These are phyloP conservation scores for Natator depressus DNA, from an alignment of 2,113 vertebrate genomes.

Conservation along the genomic window DNA sequence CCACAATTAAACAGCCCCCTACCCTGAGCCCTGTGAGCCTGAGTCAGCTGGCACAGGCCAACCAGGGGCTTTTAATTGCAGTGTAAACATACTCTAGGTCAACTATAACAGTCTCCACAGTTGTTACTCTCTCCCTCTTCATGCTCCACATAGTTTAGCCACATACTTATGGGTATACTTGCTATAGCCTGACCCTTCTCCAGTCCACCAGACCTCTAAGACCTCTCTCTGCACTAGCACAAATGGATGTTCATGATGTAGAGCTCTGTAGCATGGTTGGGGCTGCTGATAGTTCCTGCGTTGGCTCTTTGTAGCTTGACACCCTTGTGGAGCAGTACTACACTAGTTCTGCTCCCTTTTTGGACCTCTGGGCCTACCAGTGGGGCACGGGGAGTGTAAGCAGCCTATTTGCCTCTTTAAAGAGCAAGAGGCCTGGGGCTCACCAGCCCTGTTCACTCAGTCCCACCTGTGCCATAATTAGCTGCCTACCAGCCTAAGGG, in stretches of 20 bases:
- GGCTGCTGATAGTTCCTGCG: not conserved
- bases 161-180: not conserved
- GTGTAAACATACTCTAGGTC: no score
- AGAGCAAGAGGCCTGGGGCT: no score
- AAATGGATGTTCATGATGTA: not conserved
- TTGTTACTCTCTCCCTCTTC: not conserved
- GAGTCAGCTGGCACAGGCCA: no score
- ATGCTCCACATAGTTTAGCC: not conserved
- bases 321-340: not conserved
- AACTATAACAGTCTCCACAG: not conserved
- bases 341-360: not conserved
- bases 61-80: no score
- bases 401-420: no score
- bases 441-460: no score
- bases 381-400: not conserved
- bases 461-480: no score
- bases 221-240: not conserved
- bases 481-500: no score
- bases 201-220: not conserved
- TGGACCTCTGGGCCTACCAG: not conserved
- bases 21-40: no score
- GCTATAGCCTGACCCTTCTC: not conserved
- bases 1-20: no score
- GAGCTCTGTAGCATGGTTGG: not conserved
- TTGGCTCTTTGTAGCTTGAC: not conserved